Percentiles rank a stretch among this genome's conserved stretches.
Evolutionary conservation across 2,797 vertebrate species (phyloP).

Genomic region (Sardinella longiceps): DNA sequence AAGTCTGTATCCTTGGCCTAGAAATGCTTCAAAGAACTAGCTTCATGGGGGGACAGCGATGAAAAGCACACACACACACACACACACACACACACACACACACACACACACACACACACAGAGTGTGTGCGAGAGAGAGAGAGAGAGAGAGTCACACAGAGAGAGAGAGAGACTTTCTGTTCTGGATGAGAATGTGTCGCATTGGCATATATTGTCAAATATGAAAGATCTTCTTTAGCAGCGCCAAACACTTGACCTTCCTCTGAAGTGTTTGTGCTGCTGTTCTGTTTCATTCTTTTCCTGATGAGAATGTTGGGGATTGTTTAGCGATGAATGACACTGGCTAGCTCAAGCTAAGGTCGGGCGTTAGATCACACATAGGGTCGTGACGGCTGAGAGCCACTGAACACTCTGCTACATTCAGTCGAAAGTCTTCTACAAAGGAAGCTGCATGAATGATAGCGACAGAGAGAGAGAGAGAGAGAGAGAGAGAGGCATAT

Average conservation of each 20-base stretch:
- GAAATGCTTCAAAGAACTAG: conserved; percentile 47
- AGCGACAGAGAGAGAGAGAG: neutral
- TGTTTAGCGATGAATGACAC: neutral
- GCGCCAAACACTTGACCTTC: neutral
- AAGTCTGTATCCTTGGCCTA: conserved; percentile 37
- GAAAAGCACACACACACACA: neutral
- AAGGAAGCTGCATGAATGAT: neutral
- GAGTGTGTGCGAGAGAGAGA: too few relatives aligned
- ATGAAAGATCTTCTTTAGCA: neutral
- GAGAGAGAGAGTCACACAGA: too few relatives aligned
- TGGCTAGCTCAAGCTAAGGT: neutral
- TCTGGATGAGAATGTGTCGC: neutral
- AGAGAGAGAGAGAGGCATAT: too few relatives aligned
- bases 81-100: too few relatives aligned
- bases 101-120: too few relatives aligned
- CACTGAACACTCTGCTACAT: neutral
- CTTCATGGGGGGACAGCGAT: conserved; percentile 24
- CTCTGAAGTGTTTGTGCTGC: neutral
- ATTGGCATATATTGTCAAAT: neutral
- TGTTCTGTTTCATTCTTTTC: neutral
- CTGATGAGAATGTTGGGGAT: neutral
- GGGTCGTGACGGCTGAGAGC: neutral
- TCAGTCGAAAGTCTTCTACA: neutral
- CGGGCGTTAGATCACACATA: neutral
- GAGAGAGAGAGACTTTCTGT: neutral